Conservation (phyloP, 2,113 vertebrate genomes). For the Furnarius figulus region DNA sequence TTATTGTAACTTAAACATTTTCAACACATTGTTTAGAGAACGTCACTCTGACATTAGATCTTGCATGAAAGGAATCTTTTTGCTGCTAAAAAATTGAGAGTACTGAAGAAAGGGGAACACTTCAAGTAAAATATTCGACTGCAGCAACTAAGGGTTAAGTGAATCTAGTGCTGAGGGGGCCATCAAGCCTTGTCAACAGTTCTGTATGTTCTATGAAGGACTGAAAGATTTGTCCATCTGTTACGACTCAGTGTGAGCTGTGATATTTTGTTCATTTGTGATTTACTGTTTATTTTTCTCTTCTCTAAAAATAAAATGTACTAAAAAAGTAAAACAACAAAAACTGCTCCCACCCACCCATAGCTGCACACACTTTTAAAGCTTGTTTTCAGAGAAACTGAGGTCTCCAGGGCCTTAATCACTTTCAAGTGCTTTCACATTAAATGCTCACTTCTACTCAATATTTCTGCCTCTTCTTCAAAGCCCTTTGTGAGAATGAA, state of each 20-base stretch:
- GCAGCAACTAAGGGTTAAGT: not conserved
- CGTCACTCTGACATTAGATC: not conserved
- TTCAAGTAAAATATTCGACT: not conserved
- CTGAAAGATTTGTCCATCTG: not conserved
- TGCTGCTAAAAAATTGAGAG: not conserved
- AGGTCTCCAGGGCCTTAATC: not conserved
- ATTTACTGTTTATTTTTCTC: not conserved
- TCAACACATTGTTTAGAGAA: not conserved
- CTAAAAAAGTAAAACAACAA: not conserved
- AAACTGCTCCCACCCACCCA: rapidly evolving
- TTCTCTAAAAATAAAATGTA: not conserved
- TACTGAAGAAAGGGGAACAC: not conserved
- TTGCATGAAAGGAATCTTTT: not conserved
- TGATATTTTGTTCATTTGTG: not conserved
- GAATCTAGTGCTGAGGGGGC: not conserved
- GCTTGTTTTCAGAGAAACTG: not conserved
- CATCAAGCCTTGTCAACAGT: not conserved
- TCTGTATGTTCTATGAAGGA: not conserved
- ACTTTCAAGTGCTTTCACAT: not conserved
- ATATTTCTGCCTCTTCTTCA: not conserved
- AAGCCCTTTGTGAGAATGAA: not conserved
- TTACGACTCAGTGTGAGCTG: not conserved
- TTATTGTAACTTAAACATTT: not conserved
- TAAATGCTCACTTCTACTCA: not conserved
- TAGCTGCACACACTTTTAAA: not conserved